Conservation (phyloP, 1,140 invertebrate species). For the Drosophila nebulosa region DNA sequence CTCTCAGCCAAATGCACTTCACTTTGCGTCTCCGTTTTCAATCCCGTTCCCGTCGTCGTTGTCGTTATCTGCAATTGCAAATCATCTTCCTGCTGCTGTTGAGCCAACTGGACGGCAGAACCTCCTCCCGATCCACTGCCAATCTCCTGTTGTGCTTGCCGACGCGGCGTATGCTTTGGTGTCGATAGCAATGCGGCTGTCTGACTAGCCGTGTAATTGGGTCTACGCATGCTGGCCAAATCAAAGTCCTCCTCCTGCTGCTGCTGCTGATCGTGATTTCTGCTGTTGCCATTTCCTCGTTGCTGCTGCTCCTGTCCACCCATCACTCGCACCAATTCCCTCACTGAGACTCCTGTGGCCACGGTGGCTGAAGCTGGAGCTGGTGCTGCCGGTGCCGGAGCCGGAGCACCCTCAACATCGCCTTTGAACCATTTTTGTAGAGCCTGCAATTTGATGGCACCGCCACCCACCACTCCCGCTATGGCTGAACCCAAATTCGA, state of each 20-base stretch:
- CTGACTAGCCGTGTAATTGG: constrained; percentile 70
- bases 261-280: constrained; percentile 82
- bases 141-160: constrained; percentile 7
- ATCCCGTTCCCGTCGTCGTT: constrained; percentile 45
- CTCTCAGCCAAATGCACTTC: constrained; percentile 51
- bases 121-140: background rate
- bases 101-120: background rate
- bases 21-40: constrained; percentile 46
- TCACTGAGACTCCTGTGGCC: constrained; percentile 87
- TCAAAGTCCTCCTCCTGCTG: constrained; percentile 59
- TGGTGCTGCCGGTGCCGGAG: constrained; percentile 15
- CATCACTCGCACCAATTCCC: constrained; percentile 90
- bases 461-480: constrained; percentile 81
- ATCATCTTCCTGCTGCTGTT: constrained; percentile 61
- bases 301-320: constrained; percentile 85
- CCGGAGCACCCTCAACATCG: constrained; percentile 80
- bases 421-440: constrained; percentile 88
- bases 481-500: constrained; percentile 71
- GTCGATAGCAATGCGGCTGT: constrained; percentile 71
- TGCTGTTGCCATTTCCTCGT: constrained; percentile 83
- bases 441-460: constrained; percentile 84
- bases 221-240: constrained; percentile 55
- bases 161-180: constrained; percentile 71
- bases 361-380: constrained; percentile 8
- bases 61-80: constrained; percentile 70